Percentiles rank a stretch among this genome's conserved stretches.
Evolutionary conservation across 2,888 invertebrate species (phyloP).

Genomic region (Leptopilina myrica): DNA sequence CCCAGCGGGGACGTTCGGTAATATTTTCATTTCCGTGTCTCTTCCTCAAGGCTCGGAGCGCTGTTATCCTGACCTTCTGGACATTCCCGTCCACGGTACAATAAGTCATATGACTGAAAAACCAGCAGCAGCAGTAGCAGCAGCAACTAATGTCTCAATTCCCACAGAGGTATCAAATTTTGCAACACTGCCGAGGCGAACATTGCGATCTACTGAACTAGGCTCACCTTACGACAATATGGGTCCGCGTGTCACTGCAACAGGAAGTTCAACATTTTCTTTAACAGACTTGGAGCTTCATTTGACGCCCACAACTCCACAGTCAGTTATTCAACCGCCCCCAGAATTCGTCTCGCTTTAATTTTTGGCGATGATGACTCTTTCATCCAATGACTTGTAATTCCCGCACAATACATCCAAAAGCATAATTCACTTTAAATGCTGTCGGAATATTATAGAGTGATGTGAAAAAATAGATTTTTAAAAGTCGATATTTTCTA

Average conservation of each 20-base stretch:
- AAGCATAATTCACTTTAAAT: conserved; percentile 10
- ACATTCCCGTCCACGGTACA: conserved; percentile 79
- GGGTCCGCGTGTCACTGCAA: conserved; percentile 92
- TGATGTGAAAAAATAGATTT: conserved; percentile 35
- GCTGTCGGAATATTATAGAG: conserved; percentile 11
- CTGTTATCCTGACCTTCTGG: conserved; percentile 89
- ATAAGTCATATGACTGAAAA: conserved; percentile 74
- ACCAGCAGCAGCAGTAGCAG: conserved; percentile 46
- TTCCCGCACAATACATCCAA: conserved; percentile 34
- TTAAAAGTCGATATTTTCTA: conserved; percentile 37
- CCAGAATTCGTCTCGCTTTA: conserved; percentile 81
- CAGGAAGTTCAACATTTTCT: conserved; percentile 91
- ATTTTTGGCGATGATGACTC: conserved; percentile 45
- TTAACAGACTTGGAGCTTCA: conserved; percentile 81
- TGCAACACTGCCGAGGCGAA: conserved; percentile 77
- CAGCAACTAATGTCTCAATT: conserved; percentile 60
- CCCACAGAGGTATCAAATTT: conserved; percentile 75
- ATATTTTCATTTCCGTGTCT: conserved; percentile 91
- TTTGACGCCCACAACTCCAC: conserved; percentile 77
- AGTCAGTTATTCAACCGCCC: conserved; percentile 79
- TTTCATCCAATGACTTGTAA: conserved; percentile 5
- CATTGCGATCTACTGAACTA: conserved; percentile 74
- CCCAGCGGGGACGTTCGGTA: conserved; percentile 81
- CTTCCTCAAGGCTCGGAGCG: conserved; percentile 86
- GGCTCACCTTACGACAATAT: conserved; percentile 91